A percentile compares a stretch with the other conserved stretches of the same genome.
Evolutionary conservation across 2,797 vertebrate genomes (phyloP).

Genomic region (Schizopygopsis pylzovi): DNA sequence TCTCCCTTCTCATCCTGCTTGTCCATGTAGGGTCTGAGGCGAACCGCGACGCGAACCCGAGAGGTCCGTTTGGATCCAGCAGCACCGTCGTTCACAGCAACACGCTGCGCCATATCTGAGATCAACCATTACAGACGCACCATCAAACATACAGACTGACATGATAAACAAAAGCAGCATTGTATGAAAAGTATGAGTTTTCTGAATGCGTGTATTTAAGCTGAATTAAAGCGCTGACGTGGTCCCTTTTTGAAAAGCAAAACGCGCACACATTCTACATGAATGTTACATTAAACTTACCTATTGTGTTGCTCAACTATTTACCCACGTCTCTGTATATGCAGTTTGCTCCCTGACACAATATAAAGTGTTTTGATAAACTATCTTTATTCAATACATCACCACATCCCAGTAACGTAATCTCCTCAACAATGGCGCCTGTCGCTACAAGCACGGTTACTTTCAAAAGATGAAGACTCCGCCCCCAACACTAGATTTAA

Average conservation of each 20-base stretch:
- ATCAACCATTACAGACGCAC: background rate
- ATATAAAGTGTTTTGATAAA: background rate
- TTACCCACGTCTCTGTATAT: background rate
- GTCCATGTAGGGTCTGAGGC: constrained; percentile 84
- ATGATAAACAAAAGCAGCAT: background rate
- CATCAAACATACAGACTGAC: background rate
- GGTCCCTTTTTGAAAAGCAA: background rate
- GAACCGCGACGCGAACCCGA: constrained; percentile 85
- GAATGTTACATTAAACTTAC: background rate
- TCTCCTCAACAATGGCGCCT: constrained; percentile 18
- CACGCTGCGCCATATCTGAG: constrained; percentile 77
- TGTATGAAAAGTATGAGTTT: background rate
- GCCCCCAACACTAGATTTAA: background rate
- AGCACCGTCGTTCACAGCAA: constrained; percentile 62
- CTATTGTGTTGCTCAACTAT: background rate
- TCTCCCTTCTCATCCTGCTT: constrained; percentile 74
- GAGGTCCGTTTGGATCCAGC: constrained; percentile 70
- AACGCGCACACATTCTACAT: background rate
- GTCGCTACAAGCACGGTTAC: background rate
- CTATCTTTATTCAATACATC: background rate
- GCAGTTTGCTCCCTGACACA: too few species aligned
- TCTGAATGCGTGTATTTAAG: background rate
- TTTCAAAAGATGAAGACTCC: constrained; percentile 39
- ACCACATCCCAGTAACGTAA: background rate
- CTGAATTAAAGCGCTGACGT: background rate